phyloP scores from a whole-genome alignment of 2,888 invertebrate species.

The Pandemis heparana region DNA sequence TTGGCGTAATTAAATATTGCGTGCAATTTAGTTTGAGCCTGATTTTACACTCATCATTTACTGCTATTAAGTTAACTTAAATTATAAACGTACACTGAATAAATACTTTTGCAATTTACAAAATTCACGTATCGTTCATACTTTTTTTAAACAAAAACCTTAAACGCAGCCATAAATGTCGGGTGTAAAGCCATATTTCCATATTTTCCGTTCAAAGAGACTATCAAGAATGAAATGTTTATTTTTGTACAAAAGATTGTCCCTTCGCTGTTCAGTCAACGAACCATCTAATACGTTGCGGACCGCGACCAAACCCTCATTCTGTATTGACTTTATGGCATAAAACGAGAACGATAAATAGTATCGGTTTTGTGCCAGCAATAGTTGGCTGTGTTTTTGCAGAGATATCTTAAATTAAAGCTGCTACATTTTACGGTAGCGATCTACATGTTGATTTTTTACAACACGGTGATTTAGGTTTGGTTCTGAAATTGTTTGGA shows the following conservation, averaged over 20 bases:
- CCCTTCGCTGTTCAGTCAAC: conserved; percentile 16
- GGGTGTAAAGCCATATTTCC: not conserved
- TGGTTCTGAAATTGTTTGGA: no score
- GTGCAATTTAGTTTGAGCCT: no score
- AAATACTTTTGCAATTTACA: not conserved
- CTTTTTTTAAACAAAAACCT: not conserved
- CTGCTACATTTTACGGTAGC: not conserved
- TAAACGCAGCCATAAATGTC: not conserved
- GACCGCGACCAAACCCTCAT: conserved; percentile 24
- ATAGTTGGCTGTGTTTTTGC: not conserved
- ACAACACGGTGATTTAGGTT: no score
- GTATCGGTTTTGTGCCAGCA: conserved; percentile 9
- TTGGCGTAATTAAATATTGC: no score
- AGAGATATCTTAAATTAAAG: not conserved
- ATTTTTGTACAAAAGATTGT: conserved; percentile 22
- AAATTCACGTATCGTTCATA: not conserved
- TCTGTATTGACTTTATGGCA: conserved; percentile 32
- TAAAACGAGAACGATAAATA: conserved; percentile 35
- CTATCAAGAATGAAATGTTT: conserved; percentile 15
- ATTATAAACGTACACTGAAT: no score
- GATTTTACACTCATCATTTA: no score
- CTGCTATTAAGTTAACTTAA: no score
- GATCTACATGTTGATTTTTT: not conserved
- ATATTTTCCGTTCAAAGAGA: conserved; percentile 1
- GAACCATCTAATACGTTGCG: conserved; percentile 26